phyloP scores from a whole-genome alignment of 2,113 vertebrate genomes.

The Alectura lathami region DNA sequence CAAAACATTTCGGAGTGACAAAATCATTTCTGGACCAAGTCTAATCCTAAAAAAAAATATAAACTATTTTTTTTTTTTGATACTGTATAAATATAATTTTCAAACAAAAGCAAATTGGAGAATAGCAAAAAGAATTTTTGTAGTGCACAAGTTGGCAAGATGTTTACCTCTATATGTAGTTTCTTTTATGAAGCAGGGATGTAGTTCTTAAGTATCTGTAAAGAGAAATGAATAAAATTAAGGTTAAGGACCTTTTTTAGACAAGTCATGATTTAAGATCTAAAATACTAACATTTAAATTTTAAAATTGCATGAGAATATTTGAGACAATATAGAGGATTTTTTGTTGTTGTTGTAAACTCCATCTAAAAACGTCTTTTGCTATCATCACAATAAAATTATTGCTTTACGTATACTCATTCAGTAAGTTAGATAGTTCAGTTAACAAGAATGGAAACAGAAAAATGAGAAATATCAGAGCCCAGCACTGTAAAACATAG shows the following conservation, averaged over 20 bases:
- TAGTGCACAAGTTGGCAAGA: not conserved
- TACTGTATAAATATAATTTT: not conserved
- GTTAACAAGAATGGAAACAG: not conserved
- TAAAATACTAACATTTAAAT: not conserved
- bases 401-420: not conserved
- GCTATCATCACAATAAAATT: not conserved
- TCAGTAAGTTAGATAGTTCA: not conserved
- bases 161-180: accelerated
- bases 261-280: not conserved
- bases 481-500: not conserved
- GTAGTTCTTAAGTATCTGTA: not conserved
- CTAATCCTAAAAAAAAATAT: not conserved
- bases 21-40: not conserved
- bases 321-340: not conserved
- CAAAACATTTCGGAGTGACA: not conserved
- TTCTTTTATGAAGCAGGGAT: not conserved
- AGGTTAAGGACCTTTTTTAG: not conserved
- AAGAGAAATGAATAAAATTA: not conserved
- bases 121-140: not conserved
- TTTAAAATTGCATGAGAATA: not conserved
- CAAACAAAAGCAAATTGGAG: not conserved
- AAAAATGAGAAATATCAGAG: not conserved
- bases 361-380: not conserved
- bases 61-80: not conserved
- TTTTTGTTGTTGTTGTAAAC: not conserved